These are phyloP conservation scores for Patella caerulea DNA, from an alignment of 2,888 invertebrate genomes.

Conservation along the genomic window DNA sequence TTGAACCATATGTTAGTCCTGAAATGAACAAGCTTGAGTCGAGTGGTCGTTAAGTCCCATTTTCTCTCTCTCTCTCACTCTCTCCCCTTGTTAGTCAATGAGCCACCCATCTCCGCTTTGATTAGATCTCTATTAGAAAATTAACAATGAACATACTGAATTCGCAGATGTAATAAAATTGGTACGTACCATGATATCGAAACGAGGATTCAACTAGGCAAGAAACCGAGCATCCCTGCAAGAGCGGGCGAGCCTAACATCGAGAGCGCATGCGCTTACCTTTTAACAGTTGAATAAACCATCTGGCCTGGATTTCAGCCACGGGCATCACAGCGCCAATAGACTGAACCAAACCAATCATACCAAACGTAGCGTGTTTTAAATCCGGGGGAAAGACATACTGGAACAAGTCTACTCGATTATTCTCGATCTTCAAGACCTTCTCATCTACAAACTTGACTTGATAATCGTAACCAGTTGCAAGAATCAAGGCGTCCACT, in stretches of 20 bases:
- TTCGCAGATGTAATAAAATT: not conserved
- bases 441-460: slow-evolving; percentile 63
- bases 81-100: too few relatives aligned
- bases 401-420: slow-evolving; percentile 70
- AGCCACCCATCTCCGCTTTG: too few relatives aligned
- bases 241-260: not conserved
- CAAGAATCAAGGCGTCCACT: slow-evolving; percentile 69
- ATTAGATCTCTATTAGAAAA: too few relatives aligned
- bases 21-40: too few relatives aligned
- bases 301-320: slow-evolving; percentile 71
- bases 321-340: slow-evolving; percentile 73
- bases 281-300: slow-evolving; percentile 58
- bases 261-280: slow-evolving; percentile 43
- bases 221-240: not conserved
- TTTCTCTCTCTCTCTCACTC: too few relatives aligned
- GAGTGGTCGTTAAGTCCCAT: too few relatives aligned
- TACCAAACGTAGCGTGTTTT: slow-evolving; percentile 64
- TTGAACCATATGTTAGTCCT: too few relatives aligned
- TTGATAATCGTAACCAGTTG: slow-evolving; percentile 72
- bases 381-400: slow-evolving; percentile 70
- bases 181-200: not conserved
- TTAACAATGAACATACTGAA: too few relatives aligned
- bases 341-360: slow-evolving; percentile 71
- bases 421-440: slow-evolving; percentile 56
- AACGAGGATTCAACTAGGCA: not conserved